Base-by-base conservation (phyloP, 1,140 invertebrate genomes). In the Vollenhovia emeryi region DNA sequence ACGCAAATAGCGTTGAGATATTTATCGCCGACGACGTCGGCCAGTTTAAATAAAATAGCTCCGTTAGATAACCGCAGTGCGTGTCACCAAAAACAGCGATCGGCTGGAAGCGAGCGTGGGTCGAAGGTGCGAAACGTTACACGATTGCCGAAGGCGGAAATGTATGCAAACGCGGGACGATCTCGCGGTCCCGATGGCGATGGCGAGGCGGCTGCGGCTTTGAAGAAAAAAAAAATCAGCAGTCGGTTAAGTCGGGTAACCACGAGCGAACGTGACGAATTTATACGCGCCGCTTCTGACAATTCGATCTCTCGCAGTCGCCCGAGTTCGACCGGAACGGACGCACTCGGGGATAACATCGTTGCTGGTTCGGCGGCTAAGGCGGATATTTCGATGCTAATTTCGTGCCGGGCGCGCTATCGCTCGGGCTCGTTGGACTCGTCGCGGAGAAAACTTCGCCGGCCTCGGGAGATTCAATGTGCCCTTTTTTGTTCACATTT, bases 271-370 rank as follows among this genome's bases (percentile, higher is more conserved):
- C 80, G 75, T 79, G 78, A 82, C 50, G 50, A 82, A 82, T 82
- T 82, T 82, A n/a, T n/a, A 82, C 36, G 78, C 36, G 66, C 36
- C 78, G 3, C 40, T 69, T 33, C 33, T 57, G 78, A 82, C 78
- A 57, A 55, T 82, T 82, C 78, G 78, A 82, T 82, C 73, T 82
- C 73, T 73, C 52, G 50, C 50, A 71, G 36, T 45, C 78, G 36
- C 18, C n/a, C 27, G 30, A 45, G 11, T 71, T 69, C 50, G 24
- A 62, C 43, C 43, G 71, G 21, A 50, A 64, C 21, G 50, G 13
- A 64, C 15, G 45, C 43, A n/a, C 30, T 76, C 30, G 21, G 30
- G n/a, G 18, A 50, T 84, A 75, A 74, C 48, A 64, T 50, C 59
- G 43, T 18, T 13, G 21, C 36, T 18, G 43, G 43, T 43, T 80